A percentile compares a stretch with the other conserved stretches of the same genome.
phyloP scores from a whole-genome alignment of 2,113 vertebrate genomes.

The Lethenteron camtschaticum region DNA sequence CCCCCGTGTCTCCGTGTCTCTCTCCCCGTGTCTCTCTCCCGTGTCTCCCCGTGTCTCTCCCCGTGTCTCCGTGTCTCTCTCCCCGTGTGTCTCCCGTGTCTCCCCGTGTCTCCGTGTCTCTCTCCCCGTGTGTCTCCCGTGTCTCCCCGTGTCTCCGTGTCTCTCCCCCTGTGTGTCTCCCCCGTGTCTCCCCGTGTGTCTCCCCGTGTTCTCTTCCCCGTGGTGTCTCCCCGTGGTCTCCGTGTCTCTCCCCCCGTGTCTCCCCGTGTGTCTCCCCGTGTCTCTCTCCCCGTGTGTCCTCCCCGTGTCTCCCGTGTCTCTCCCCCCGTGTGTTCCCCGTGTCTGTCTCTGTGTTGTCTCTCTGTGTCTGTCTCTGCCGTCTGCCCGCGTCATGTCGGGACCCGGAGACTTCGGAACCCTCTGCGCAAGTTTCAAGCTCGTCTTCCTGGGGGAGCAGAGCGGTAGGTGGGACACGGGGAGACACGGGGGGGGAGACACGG shows the following conservation, averaged over 20 bases:
- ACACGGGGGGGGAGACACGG: too few relatives aligned
- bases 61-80: constrained; percentile 12
- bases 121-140: not conserved
- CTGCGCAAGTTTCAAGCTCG: constrained; percentile 44
- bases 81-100: constrained; percentile 11
- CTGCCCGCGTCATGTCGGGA: constrained; percentile 39
- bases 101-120: not conserved
- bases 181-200: too few relatives aligned
- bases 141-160: too few relatives aligned
- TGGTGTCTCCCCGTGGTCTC: too few relatives aligned
- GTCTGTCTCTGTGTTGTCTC: constrained; percentile 11
- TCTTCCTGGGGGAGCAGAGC: constrained; percentile 44
- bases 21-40: constrained; percentile 12
- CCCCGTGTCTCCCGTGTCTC: too few relatives aligned
- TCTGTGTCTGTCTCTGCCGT: constrained; percentile 6
- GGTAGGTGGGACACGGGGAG: constrained; percentile 26
- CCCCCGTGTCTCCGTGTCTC: constrained; percentile 14
- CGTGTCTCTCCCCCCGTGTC: too few relatives aligned
- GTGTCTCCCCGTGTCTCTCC: too few relatives aligned
- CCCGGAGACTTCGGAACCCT: constrained; percentile 41
- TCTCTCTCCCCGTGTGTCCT: too few relatives aligned
- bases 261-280: too few relatives aligned
- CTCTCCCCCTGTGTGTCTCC: too few relatives aligned
- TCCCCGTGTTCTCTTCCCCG: not conserved
- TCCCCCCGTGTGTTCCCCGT: too few relatives aligned